Evolutionary conservation across 1,140 invertebrate species (phyloP).

Genomic region (Bombus breviceps): DNA sequence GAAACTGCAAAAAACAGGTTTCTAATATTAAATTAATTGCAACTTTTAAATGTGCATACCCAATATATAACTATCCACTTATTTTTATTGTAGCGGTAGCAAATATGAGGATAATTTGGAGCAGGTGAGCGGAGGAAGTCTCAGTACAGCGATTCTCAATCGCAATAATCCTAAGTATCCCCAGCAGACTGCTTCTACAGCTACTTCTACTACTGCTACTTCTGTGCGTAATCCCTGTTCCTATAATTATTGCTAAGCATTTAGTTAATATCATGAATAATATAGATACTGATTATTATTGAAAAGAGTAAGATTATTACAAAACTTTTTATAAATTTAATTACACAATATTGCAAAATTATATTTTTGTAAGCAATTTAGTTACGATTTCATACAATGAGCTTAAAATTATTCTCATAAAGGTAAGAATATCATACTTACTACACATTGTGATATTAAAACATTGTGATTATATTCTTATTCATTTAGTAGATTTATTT

Average conservation of each 20-base stretch:
- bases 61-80: background rate
- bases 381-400: constrained; percentile 34
- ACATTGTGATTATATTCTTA: background rate
- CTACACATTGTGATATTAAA: background rate
- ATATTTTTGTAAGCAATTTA: constrained; percentile 18
- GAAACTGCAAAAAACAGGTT: constrained; percentile 88
- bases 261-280: constrained; percentile 8
- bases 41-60: background rate
- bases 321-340: constrained; percentile 9
- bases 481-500: constrained; percentile 1
- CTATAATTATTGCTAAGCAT: constrained; percentile 39
- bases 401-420: constrained; percentile 31
- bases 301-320: constrained; percentile 2
- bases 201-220: constrained; percentile 61
- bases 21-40: constrained; percentile 13
- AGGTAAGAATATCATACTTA: constrained; percentile 35
- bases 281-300: background rate
- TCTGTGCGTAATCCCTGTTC: constrained; percentile 71
- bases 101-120: constrained; percentile 89
- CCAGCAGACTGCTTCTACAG: constrained; percentile 60
- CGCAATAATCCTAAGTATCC: constrained; percentile 72
- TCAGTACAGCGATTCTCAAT: constrained; percentile 77
- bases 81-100: constrained; percentile 84
- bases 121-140: constrained; percentile 82
- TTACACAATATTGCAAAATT: constrained; percentile 13